These are phyloP conservation scores for Noctuana brunneofusca DNA, from an alignment of 2,888 invertebrate species.

Conservation along the genomic window DNA sequence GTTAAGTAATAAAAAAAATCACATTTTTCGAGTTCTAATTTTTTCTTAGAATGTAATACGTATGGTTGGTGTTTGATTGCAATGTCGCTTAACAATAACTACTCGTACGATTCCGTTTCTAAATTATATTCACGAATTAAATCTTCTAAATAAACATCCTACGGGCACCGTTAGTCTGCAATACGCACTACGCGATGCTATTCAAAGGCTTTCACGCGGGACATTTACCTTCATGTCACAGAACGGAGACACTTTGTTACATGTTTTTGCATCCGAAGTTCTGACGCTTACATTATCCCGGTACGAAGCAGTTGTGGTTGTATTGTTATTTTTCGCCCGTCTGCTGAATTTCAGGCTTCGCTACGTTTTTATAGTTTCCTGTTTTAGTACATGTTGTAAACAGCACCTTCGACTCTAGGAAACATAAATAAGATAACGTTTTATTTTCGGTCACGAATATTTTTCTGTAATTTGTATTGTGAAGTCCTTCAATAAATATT, in stretches of 20 bases:
- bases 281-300: conserved; percentile 11
- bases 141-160: background rate
- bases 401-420: no score
- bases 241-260: conserved; percentile 24
- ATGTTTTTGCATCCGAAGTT: conserved; percentile 25
- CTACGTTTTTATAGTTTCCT: background rate
- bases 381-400: no score
- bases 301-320: conserved; percentile 12
- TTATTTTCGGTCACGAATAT: no score
- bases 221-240: conserved; percentile 2
- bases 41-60: no score
- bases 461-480: no score
- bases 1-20: no score
- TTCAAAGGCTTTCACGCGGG: conserved; percentile 1
- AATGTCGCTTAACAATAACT: no score
- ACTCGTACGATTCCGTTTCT: no score
- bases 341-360: background rate
- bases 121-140: background rate
- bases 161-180: background rate
- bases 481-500: no score
- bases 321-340: background rate
- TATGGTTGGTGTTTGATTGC: no score
- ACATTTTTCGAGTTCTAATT: no score
- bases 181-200: background rate
- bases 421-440: no score